Base-by-base conservation (phyloP, 2,888 invertebrate genomes). In the Empis stercorea region DNA sequence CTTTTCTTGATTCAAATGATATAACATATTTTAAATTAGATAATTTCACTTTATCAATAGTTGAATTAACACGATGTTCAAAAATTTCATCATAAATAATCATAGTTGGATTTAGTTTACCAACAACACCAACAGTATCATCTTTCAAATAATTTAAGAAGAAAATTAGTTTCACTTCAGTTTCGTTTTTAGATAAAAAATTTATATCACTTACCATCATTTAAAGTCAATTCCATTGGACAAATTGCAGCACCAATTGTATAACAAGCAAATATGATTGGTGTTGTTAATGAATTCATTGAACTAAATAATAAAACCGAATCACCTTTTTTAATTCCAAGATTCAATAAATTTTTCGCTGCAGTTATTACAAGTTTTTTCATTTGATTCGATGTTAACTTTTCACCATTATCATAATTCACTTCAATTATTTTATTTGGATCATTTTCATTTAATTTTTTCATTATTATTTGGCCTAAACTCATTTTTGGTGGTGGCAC, bases 191-290 rank as follows among this genome's bases (percentile, higher is more conserved):
- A n/a, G n/a, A n/a, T n/a, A n/a, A 27, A 23, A 27, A 7, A n/a
- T 27, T 14, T 34, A 34, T 36, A 45, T 20, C 42, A 39, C 10
- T 46, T 40, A 34, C 47, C 47, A 23, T 45, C 45, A 3, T 32
- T 41, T 13, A 30, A 45, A 16, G 32, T 23, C 3, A 43, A 32
- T 41, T 49, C 49, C 10, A 46, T 6, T n/a, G 46, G 46, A 32
- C 30, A 14, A 13, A 42, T 16, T 11, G 42, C 17, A 7, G 42
- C 42, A 20, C 46, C 46, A 37, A 46, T 36, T n/a, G 36, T n/a
- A 37, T 20, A 36, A 17, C 36, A 42, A 13, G 37, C 46, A 42
- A 34, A 42, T 27, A 46, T 36, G 9, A 40, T 20, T 15, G 40
- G 36, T 9, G 46, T 46, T 42, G 23, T 36, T 15, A 36, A 37